Percentiles rank a stretch among this genome's conserved stretches.
Conservation (phyloP, 2,888 invertebrate species). For the Patella depressa region DNA sequence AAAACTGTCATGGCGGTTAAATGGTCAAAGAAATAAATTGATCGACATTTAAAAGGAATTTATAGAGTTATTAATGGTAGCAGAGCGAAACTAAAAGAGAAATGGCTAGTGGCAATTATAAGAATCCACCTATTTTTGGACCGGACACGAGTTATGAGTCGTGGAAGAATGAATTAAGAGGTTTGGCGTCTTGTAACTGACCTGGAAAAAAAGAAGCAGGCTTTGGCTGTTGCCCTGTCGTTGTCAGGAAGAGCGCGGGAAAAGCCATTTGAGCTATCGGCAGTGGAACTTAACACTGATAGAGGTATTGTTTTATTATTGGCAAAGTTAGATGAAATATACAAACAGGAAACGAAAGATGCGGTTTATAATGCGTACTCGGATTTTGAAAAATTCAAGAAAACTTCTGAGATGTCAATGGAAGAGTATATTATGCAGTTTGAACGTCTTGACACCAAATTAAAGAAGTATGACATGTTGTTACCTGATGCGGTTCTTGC, state of each 20-base stretch:
- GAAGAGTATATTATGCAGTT: slow-evolving; percentile 8
- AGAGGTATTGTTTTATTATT: background rate
- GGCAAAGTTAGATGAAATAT: background rate
- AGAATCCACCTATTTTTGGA: background rate
- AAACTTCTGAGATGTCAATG: background rate
- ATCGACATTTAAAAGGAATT: background rate
- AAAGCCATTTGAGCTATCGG: background rate
- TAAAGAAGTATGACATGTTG: background rate
- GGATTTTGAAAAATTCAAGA: slow-evolving; percentile 5
- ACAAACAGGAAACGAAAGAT: background rate
- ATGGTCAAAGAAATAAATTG: too few species aligned
- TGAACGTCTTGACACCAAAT: background rate
- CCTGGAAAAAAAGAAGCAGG: background rate
- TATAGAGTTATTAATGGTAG: background rate
- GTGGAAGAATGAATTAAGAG: background rate
- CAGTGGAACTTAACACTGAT: background rate
- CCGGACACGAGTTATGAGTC: background rate
- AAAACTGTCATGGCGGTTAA: too few species aligned
- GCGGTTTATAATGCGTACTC: background rate
- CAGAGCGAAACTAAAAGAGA: background rate
- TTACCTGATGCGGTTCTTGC: slow-evolving; percentile 16
- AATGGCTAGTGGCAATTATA: background rate
- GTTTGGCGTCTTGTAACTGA: background rate
- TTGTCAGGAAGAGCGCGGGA: background rate
- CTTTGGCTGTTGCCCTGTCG: background rate